Percentiles rank a stretch among this genome's conserved stretches.
phyloP scores from a whole-genome alignment of 1,140 invertebrate genomes.

The Nasonia longicornis region DNA sequence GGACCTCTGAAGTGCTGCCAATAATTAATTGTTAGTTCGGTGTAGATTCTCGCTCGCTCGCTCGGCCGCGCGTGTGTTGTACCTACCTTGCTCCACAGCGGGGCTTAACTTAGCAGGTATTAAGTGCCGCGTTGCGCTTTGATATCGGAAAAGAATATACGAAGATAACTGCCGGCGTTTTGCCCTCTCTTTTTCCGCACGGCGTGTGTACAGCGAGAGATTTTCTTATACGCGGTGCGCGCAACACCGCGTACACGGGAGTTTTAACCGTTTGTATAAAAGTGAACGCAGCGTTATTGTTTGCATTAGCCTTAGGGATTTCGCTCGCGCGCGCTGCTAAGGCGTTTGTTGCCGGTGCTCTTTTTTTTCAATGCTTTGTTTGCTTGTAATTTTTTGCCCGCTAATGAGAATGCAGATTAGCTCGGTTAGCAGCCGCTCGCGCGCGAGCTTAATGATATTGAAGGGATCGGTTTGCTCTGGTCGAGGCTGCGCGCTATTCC shows the following conservation, averaged over 20 bases:
- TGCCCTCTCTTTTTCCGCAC: conserved; percentile 39
- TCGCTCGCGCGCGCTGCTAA: background rate
- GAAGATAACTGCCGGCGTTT: conserved; percentile 34
- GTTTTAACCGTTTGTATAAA: conserved; percentile 9
- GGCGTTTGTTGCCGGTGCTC: background rate
- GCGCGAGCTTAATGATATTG: background rate
- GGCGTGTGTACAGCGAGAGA: background rate
- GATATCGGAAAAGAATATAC: conserved; percentile 39
- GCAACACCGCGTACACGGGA: background rate
- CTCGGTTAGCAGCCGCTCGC: background rate
- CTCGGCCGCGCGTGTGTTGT: background rate
- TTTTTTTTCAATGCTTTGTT: background rate
- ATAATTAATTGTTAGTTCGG: conserved; percentile 68
- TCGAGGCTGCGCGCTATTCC: background rate
- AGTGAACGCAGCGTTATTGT: background rate
- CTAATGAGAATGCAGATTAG: conserved; percentile 14
- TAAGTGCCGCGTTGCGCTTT: conserved; percentile 16
- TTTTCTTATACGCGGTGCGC: conserved; percentile 3
- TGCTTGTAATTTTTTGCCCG: conserved; percentile 4
- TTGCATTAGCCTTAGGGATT: conserved; percentile 13
- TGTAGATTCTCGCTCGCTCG: conserved; percentile 47
- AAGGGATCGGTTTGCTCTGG: background rate
- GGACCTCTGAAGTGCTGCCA: conserved; percentile 59
- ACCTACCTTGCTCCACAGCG: background rate
- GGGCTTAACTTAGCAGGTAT: conserved; percentile 41